Percentiles rank a stretch among this genome's conserved stretches.
Evolutionary conservation across 2,797 vertebrate species (phyloP).

Genomic region (Enteromius radiatus): DNA sequence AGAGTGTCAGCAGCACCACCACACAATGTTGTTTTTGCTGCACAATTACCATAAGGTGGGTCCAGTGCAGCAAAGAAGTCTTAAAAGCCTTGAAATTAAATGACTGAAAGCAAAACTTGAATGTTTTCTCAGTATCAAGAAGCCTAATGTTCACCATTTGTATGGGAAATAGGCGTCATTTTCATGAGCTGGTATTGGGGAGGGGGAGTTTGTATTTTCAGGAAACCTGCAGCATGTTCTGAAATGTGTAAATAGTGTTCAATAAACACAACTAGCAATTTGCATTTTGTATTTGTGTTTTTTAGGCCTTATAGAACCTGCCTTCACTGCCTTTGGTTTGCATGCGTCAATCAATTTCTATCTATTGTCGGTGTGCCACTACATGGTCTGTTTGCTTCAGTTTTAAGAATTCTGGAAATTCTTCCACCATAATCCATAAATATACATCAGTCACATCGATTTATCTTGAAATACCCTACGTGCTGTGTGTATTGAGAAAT

Average conservation of each 20-base stretch:
- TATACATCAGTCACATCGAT: too few species aligned
- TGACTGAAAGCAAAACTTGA: conserved; percentile 72
- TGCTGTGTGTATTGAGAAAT: too few species aligned
- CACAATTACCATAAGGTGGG: conserved; percentile 81
- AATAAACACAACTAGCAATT: conserved; percentile 74
- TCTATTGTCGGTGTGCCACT: too few species aligned
- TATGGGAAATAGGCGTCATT: conserved; percentile 62
- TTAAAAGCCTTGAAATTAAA: conserved; percentile 69
- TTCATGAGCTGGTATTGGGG: conserved; percentile 59
- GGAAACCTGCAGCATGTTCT: conserved; percentile 80
- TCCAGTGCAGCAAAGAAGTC: conserved; percentile 71
- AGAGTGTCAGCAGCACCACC: conserved; percentile 76
- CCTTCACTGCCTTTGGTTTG: too few species aligned
- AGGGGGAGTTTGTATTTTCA: conserved; percentile 51
- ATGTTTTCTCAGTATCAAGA: conserved; percentile 79
- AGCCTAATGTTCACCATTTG: conserved; percentile 70
- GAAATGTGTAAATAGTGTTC: conserved; percentile 80
- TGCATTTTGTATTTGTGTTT: conserved; percentile 16
- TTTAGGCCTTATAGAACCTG: neutral
- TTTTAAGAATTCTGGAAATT: too few species aligned
- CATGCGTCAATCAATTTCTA: too few species aligned
- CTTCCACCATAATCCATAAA: too few species aligned
- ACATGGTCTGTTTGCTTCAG: too few species aligned
- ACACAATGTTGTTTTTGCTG: conserved; percentile 75
- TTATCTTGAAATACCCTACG: too few species aligned